phyloP scores from a whole-genome alignment of 1,140 invertebrate genomes.

The Drosophila nannoptera region DNA sequence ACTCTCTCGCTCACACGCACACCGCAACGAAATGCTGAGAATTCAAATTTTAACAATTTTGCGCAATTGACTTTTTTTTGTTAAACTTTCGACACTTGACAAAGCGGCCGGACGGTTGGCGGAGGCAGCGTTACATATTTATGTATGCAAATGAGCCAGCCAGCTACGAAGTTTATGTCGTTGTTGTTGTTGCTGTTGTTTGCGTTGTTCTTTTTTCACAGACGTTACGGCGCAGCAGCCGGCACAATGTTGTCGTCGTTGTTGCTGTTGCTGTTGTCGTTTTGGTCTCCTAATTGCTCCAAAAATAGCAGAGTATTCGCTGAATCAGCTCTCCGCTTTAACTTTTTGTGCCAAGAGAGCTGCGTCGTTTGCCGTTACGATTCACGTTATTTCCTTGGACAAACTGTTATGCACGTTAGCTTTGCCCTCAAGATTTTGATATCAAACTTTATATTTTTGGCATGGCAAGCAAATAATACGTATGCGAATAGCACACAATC shows the following conservation, averaged over 20 bases:
- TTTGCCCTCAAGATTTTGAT: constrained; percentile 56
- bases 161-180: constrained; percentile 24
- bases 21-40: constrained; percentile 10
- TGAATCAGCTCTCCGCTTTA: constrained; percentile 31
- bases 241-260: constrained; percentile 7
- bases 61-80: constrained; percentile 37
- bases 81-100: constrained; percentile 39
- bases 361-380: constrained; percentile 18
- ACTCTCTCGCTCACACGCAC: constrained; percentile 1
- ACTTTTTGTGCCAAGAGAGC: no score
- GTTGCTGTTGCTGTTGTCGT: constrained; percentile 4
- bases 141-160: constrained; percentile 45
- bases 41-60: constrained; percentile 42
- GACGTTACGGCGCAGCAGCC: constrained; percentile 31
- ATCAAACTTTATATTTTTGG: constrained; percentile 45
- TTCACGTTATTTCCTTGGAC: constrained; percentile 28
- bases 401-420: constrained; percentile 61
- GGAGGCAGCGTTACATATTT: constrained; percentile 43
- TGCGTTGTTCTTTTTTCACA: constrained; percentile 14
- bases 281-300: constrained; percentile 37
- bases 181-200: constrained; percentile 19
- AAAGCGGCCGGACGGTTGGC: constrained; percentile 3
- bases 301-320: constrained; percentile 35
- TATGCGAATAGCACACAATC: constrained; percentile 16
- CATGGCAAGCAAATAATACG: constrained; percentile 41